Percentiles rank a stretch among this genome's conserved stretches.
These are phyloP conservation scores for Parnassius mnemosyne DNA, from an alignment of 2,888 invertebrate genomes.

Conservation along the genomic window DNA sequence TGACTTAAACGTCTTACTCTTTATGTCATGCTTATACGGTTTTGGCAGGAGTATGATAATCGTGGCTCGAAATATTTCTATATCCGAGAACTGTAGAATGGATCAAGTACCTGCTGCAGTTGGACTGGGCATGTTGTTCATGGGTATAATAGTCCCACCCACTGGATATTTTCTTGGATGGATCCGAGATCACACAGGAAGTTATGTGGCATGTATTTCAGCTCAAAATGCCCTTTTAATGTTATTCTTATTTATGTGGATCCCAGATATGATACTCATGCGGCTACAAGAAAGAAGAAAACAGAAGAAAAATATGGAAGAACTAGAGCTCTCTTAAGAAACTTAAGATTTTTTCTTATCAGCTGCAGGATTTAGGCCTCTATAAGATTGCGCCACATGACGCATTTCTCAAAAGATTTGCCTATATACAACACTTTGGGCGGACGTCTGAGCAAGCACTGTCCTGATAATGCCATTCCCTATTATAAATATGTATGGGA, in stretches of 20 bases:
- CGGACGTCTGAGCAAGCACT: too few relatives aligned
- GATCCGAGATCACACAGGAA: constrained; percentile 83
- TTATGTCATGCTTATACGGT: constrained; percentile 83
- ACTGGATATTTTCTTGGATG: constrained; percentile 84
- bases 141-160: constrained; percentile 84
- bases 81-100: constrained; percentile 82
- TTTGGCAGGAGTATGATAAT: constrained; percentile 86
- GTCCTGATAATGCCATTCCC: too few relatives aligned
- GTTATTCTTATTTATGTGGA: constrained; percentile 79
- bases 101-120: constrained; percentile 84
- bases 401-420: too few relatives aligned
- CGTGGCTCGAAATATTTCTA: constrained; percentile 85
- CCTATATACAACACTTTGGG: too few relatives aligned
- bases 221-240: constrained; percentile 80
- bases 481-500: too few relatives aligned
- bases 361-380: too few relatives aligned
- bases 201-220: constrained; percentile 83
- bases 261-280: constrained; percentile 77
- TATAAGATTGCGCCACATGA: too few relatives aligned
- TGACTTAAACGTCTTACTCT: constrained; percentile 71
- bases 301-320: constrained; percentile 42
- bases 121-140: constrained; percentile 86
- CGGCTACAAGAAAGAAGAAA: constrained; percentile 54
- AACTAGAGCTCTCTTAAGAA: constrained; percentile 43
- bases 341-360: background rate